A percentile compares a stretch with the other conserved stretches of the same genome.
These are phyloP conservation scores for Julus scanicus DNA, from an alignment of 2,888 invertebrate species.

Conservation along the genomic window DNA sequence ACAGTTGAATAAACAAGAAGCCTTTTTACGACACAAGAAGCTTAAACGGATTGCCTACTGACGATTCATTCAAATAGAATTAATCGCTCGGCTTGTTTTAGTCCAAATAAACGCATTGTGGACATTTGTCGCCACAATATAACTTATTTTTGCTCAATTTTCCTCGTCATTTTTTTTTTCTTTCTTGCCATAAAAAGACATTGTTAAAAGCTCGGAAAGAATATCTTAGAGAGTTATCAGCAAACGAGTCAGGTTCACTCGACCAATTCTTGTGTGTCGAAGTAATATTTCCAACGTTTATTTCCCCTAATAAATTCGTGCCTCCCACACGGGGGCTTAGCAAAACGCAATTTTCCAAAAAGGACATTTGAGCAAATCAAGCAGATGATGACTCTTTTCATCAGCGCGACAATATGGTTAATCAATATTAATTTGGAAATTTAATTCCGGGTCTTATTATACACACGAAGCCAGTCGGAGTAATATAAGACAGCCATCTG, in stretches of 20 bases:
- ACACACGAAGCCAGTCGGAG: constrained; percentile 41
- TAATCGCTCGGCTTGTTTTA: constrained; percentile 4
- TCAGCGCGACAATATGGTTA: constrained; percentile 48
- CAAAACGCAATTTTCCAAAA: neutral
- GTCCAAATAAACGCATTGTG: constrained; percentile 40
- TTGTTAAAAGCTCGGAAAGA: neutral
- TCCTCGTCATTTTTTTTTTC: neutral
- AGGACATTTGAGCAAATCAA: constrained; percentile 48
- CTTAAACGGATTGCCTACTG: constrained; percentile 30
- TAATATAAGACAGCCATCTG: neutral
- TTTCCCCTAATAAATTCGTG: neutral
- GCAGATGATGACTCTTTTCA: constrained; percentile 50
- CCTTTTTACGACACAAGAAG: constrained; percentile 2
- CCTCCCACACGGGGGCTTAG: neutral
- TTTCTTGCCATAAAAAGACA: constrained; percentile 1
- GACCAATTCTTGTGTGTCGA: constrained; percentile 17
- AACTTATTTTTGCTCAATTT: constrained; percentile 45
- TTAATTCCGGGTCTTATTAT: constrained; percentile 44
- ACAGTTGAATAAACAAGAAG: constrained; percentile 29
- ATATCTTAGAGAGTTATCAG: constrained; percentile 24
- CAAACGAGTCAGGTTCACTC: constrained; percentile 47
- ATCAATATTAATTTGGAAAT: constrained; percentile 51
- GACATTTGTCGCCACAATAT: constrained; percentile 40
- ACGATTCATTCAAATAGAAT: constrained; percentile 40
- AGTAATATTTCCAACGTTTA: constrained; percentile 26